A percentile compares a stretch with the other conserved stretches of the same genome.
Conservation (phyloP, 2,888 invertebrate species). For the Caenorhabditis auriculariae region DNA sequence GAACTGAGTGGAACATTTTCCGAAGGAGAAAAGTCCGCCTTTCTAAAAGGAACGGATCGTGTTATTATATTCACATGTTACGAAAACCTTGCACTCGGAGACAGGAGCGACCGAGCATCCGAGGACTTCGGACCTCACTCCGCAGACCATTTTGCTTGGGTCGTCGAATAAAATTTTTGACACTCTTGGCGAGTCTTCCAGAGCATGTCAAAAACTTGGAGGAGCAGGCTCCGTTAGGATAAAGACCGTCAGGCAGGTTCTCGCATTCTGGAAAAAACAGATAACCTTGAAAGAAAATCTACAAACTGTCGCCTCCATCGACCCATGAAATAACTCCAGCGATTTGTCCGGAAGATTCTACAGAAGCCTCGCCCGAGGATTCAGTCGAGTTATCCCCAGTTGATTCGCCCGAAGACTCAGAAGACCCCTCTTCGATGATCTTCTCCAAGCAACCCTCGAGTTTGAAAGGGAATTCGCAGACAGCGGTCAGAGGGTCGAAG, state of each 20-base stretch:
- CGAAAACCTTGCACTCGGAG: too few species aligned
- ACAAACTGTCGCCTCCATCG: conserved; percentile 2
- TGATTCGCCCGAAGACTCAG: conserved; percentile 5
- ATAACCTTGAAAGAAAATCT: too few species aligned
- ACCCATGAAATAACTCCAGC: conserved; percentile 5
- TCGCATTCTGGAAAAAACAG: too few species aligned
- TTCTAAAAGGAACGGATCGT: neutral
- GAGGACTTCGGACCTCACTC: too few species aligned
- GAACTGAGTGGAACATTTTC: conserved; percentile 17
- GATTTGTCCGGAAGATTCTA: conserved; percentile 7
- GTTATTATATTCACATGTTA: too few species aligned
- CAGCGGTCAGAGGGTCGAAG: conserved; percentile 11
- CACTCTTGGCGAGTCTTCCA: too few species aligned
- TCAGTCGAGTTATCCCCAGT: conserved; percentile 13
- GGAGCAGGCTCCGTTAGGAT: too few species aligned
- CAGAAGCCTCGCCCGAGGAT: conserved; percentile 9
- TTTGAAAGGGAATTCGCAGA: conserved; percentile 23
- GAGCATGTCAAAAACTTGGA: too few species aligned
- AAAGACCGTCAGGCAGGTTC: too few species aligned
- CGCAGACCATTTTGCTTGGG: too few species aligned
- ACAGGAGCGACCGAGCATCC: too few species aligned
- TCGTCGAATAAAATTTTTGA: too few species aligned
- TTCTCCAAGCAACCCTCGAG: conserved; percentile 10
- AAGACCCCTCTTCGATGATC: conserved; percentile 11
- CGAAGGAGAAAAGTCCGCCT: conserved; percentile 21